Base-by-base conservation (phyloP, 2,113 vertebrate genomes). In the Ammodytes marinus region DNA sequence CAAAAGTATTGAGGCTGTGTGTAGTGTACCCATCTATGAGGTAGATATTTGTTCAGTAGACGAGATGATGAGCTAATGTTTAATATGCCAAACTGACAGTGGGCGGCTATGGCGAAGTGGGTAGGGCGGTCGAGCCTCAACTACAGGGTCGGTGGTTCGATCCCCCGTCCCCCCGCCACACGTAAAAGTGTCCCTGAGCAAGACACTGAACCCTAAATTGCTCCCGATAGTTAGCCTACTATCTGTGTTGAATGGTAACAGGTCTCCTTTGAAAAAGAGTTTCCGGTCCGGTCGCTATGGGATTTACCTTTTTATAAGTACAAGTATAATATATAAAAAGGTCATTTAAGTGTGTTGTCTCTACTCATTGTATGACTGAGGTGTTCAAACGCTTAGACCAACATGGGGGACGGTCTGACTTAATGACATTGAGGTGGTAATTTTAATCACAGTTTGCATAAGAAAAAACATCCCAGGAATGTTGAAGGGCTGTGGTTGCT, bases 41-140 rank as follows among this genome's bases (percentile, higher is more conserved):
- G 43, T 14, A 52, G 57, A 74, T 57, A 52, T 69, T 78, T 82
- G 55, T 75, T 79, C 67, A 68, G 42, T 10, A 58, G 12, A 59
- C 2, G 1, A 39, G 35, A 37, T n/a, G 19, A 57, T 10, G 8
- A 57, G 67, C 76, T 49, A 63, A 27, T 27, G 54, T 40, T 77
- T 55, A 19, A 35, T 37, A 43, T 27, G 61, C 37, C 67, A 68
- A 39, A 70, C 15, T 35, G 69, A 58, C 45, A 27, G 27, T 27
- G 27, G 27, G 27, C 27, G 27, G 27, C 27, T 27, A 27, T 27
- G 27, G 27, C 27, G 27, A 27, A 27, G 27, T 27, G 27, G 27
- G 27, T 27, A 27, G 27, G 27, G 27, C 27, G 27, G 27, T 27
- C 27, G 27, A 27, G 27, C 27, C 27, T 27, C 27, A 27, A 27